Evolutionary conservation across 2,888 invertebrate genomes (phyloP).

Genomic region (Sinelater perroti): DNA sequence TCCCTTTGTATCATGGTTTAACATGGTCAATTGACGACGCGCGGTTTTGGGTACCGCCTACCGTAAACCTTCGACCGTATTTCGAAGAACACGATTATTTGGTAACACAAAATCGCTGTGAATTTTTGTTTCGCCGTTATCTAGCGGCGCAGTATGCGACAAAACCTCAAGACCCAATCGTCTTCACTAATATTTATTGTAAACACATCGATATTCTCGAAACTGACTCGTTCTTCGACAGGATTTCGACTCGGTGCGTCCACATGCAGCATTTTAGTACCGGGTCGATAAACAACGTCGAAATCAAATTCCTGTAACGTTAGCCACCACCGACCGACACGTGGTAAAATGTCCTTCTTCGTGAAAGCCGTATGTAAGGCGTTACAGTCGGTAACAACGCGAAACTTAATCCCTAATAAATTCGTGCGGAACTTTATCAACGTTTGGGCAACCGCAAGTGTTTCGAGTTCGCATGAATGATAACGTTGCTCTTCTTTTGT

Average conservation of each 20-base stretch:
- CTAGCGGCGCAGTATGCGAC: no score
- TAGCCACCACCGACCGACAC: constrained; percentile 51
- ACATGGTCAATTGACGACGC: constrained; percentile 35
- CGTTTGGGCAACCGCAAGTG: constrained; percentile 40
- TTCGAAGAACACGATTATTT: constrained; percentile 36
- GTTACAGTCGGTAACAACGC: constrained; percentile 44
- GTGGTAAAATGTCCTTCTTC: constrained; percentile 44
- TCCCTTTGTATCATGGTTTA: constrained; percentile 26
- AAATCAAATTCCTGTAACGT: constrained; percentile 49
- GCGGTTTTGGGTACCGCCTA: constrained; percentile 40
- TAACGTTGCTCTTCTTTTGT: constrained; percentile 27
- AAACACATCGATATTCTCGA: no score
- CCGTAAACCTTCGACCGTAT: no score
- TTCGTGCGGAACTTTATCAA: constrained; percentile 41
- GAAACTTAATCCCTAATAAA: constrained; percentile 40
- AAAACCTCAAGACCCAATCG: no score
- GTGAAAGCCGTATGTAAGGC: constrained; percentile 39
- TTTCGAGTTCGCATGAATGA: constrained; percentile 35
- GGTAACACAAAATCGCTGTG: no score
- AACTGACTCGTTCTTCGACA: constrained; percentile 33
- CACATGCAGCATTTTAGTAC: constrained; percentile 45
- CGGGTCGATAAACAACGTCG: constrained; percentile 46
- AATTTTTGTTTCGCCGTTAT: no score
- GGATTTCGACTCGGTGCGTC: constrained; percentile 33
- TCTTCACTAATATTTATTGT: no score